phyloP scores from a whole-genome alignment of 2,113 vertebrate species.

The Odontophorus gujanensis region DNA sequence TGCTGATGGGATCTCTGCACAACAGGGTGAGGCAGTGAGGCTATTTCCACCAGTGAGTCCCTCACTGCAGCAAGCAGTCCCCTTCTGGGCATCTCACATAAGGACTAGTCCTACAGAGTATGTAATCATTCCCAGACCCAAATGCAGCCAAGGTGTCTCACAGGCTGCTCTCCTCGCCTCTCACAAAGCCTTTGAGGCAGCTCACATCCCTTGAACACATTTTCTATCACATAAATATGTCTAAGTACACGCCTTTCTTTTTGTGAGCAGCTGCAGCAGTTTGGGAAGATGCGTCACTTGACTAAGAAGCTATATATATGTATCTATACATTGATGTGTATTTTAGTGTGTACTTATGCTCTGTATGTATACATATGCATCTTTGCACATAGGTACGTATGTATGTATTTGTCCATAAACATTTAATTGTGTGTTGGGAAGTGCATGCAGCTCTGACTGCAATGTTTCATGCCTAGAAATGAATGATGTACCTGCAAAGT shows the following conservation, averaged over 20 bases:
- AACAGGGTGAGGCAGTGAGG: neutral
- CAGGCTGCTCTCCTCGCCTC: neutral
- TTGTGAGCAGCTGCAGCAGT: slow-evolving; percentile 56
- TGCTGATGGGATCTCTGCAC: neutral
- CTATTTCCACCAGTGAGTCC: neutral
- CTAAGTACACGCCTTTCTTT: slow-evolving; percentile 22
- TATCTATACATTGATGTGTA: neutral
- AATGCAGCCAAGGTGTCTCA: neutral
- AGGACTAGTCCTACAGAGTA: neutral
- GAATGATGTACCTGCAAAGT: neutral
- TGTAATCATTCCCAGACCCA: slow-evolving; percentile 11
- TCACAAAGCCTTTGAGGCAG: slow-evolving; percentile 32
- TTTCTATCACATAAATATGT: slow-evolving; percentile 34
- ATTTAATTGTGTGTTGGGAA: neutral
- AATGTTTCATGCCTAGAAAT: neutral
- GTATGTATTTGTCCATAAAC: neutral
- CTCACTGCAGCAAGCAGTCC: neutral
- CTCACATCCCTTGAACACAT: slow-evolving; percentile 20
- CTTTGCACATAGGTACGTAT: neutral
- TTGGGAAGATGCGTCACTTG: slow-evolving; percentile 39
- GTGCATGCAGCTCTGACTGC: fast-evolving
- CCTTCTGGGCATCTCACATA: neutral
- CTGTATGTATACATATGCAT: neutral
- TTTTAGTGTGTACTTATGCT: neutral
- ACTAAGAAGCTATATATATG: slow-evolving; percentile 62